These are phyloP conservation scores for Microctenopoma lineatum DNA, from an alignment of 2,797 vertebrate genomes.

Conservation along the genomic window DNA sequence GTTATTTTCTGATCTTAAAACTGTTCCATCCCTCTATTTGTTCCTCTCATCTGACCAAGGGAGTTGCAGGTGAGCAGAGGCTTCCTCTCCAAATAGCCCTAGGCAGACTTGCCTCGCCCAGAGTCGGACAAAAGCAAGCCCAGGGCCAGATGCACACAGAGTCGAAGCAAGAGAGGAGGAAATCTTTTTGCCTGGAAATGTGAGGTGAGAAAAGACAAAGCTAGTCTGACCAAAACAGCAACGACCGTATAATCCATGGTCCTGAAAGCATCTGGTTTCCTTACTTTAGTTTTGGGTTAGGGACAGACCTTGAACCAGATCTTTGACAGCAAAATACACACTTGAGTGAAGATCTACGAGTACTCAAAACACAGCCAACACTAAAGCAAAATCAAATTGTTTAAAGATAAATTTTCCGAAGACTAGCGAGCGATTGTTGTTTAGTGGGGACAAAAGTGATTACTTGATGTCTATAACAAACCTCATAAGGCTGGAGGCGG, in stretches of 20 bases:
- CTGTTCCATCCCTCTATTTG: not conserved
- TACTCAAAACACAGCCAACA: not conserved
- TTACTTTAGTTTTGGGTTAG: not conserved
- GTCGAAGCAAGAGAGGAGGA: conserved; percentile 18
- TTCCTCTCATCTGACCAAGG: conserved; percentile 14
- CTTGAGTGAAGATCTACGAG: not conserved
- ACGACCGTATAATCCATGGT: not conserved
- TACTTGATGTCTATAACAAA: not conserved
- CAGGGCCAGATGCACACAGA: conserved; percentile 46
- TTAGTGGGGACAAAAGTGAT: not conserved
- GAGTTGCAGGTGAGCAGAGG: conserved; percentile 46
- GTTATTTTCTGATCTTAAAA: conserved; percentile 20
- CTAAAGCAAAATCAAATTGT: not conserved
- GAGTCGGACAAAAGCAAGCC: conserved; percentile 51
- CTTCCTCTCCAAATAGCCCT: conserved; percentile 52
- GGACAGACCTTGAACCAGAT: conserved; percentile 7
- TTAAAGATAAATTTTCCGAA: not conserved
- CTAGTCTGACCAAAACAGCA: conserved; percentile 9
- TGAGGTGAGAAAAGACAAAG: conserved; percentile 27
- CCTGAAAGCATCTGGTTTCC: not conserved
- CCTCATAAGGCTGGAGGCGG: too few species aligned
- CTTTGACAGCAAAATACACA: not conserved
- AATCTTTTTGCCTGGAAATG: conserved; percentile 15
- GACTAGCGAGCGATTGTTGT: not conserved
- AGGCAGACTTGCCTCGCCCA: conserved; percentile 48